Evolutionary conservation across 2,113 vertebrate genomes (phyloP), one percentile per base, ranked within the genome.

Genomic region (Meriones unguiculatus): DNA sequence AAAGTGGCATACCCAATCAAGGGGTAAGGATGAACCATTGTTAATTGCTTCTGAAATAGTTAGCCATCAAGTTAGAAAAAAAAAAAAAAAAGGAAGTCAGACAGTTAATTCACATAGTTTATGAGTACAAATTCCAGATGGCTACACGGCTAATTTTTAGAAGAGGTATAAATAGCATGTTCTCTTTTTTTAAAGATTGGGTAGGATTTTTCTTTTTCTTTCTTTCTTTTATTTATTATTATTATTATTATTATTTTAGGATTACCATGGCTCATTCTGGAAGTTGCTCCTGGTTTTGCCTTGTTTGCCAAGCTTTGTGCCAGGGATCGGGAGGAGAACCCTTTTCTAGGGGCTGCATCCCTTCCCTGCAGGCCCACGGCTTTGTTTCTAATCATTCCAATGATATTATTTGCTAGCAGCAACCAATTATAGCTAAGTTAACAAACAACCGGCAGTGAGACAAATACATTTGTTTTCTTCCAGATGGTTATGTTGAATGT

Each of bases 41-140:
- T 64, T 92, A 96, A 92, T 75, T 93, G 76, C 3, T 95, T 30
- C 65, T 92, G 69, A 92, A 59, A 95, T n/a, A 76, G 64, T 17
- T 91, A 62, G 28, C 20, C 93, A 88, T 81, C 70, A 70, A 70
- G 76, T 96, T 93, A 91, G 62, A 22, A 12, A 2, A 11, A 12
- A 2, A 7, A 5, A 17, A 78, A 73, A 81, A 85, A 73, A 38
- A 62, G 54, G 82, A 93, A 90, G 69, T 78, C 64, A 88, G 70
- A 96, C 41, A 91, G 30, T 90, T 76, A 96, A 25, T 24, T 95
- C 70, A 72, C 14, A 70, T 81, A 5, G 76, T 84, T 96, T 41
- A 91, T 89, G 70, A 95, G 91, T 96, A 95, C 89, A 96, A 97
- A 93, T 96, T 88, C 62, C 94, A 93, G 87, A 91, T 89, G 91